Conservation (phyloP, 2,888 invertebrate species). For the Trichogramma dendrolimi region DNA sequence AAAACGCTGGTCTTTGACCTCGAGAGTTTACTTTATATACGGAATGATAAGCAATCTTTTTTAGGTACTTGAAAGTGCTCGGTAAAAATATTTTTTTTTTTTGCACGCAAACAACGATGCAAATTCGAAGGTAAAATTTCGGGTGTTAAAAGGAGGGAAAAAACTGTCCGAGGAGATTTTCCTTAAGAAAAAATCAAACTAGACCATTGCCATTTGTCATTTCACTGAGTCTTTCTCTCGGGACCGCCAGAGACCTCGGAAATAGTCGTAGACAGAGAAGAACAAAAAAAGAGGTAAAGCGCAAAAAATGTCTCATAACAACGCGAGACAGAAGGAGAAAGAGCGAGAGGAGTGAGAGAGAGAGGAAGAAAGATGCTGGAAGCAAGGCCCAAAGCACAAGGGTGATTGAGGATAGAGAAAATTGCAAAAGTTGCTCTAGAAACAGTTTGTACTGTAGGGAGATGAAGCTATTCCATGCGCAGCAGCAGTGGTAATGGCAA, state of each 20-base stretch:
- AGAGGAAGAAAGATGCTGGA: constrained; percentile 6
- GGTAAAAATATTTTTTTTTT: no score
- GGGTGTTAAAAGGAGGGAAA: no score
- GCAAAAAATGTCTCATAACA: constrained; percentile 13
- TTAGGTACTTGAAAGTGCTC: no score
- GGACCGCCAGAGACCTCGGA: no score
- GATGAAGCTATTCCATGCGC: not conserved
- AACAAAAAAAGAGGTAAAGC: constrained; percentile 9
- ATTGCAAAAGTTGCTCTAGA: constrained; percentile 20
- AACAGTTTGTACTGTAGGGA: not conserved
- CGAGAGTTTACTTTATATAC: no score
- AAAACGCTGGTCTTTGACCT: no score
- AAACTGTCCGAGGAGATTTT: no score
- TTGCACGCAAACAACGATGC: no score
- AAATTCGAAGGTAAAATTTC: no score
- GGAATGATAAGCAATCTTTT: no score
- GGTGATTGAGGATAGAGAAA: constrained; percentile 18
- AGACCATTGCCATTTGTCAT: not conserved
- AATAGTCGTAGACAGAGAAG: not conserved
- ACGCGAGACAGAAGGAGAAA: constrained; percentile 12
- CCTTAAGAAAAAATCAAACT: not conserved
- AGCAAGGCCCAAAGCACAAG: not conserved
- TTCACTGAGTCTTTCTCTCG: no score
- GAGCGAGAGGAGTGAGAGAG: constrained; percentile 1
- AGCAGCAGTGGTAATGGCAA: no score